Base-by-base conservation (phyloP, 2,113 vertebrate species). In the Urocitellus parryii region DNA sequence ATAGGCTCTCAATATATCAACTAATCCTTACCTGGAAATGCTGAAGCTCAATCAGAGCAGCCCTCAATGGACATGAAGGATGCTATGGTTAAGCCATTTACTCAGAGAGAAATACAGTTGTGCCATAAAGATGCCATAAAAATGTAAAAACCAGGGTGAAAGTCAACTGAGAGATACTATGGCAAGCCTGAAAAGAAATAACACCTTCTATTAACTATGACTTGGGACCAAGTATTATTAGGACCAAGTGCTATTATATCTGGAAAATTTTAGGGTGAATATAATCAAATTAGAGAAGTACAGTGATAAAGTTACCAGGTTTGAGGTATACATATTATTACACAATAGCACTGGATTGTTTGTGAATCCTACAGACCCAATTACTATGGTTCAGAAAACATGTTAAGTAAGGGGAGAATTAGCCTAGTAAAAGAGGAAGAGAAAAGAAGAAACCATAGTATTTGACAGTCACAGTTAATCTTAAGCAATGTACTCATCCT, bases 141-240 rank as follows among this genome's bases (percentile, higher is more conserved):
- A 97, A 92, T 74, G 68, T 97, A 97, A 96, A 97, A 97, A 88
- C 48, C 91, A 95, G 94, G 96, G 70, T 86, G 48, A 93, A 95
- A 95, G 84, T 87, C 90, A 93, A 95, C 61, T 95, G 93, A 96
- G 32, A 95, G 32, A 78, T 48, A 91, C 56, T 97, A 91, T 96
- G 77, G 32, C 87, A 96, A 83, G 68, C 97, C 73, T 95, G 63
- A 86, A 96, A 97, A 96, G 81, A 96, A 94, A 83, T 77, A 88
- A 88, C 32, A 79, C 65, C 61, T 94, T 95, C 93, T 93, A 94
- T 67, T 88, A 96, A 90, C 94, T 96, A 89, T 68, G 70, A 77
- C 77, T 95, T 81, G 91, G 91, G 48, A 24, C 87, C 56, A 58
- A 58, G 56, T 58, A 92, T 80, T 68, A 68, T 42, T 78, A 85